These are phyloP conservation scores for Blomia tropicalis DNA, from an alignment of 2,888 invertebrate species.

Conservation along the genomic window DNA sequence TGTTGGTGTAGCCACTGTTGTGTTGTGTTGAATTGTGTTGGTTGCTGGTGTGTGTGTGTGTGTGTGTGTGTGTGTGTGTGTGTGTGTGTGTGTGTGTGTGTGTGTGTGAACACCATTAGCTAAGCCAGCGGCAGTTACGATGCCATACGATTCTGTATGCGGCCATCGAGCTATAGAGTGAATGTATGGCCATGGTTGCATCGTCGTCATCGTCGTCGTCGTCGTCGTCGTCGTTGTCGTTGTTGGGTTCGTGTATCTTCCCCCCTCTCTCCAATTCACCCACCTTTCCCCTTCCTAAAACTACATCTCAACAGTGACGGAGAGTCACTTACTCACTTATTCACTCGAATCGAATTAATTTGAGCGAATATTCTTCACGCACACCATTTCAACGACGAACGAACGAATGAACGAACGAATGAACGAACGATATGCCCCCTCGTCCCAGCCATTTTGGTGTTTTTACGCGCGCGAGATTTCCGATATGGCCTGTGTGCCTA, in stretches of 20 bases:
- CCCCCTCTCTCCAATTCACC: no score
- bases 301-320: background rate
- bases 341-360: conserved; percentile 12
- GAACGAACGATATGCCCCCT: no score
- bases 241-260: no score
- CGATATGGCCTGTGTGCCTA: background rate
- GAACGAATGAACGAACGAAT: no score
- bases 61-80: no score
- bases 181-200: no score
- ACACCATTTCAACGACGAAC: no score
- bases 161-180: no score
- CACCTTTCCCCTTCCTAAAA: no score
- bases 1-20: background rate
- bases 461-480: conserved; percentile 4
- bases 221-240: background rate
- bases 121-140: background rate
- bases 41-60: background rate
- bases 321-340: conserved; percentile 13
- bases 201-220: background rate
- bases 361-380: conserved; percentile 14
- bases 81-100: no score
- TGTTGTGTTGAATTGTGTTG: background rate
- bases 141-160: no score
- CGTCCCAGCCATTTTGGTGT: no score
- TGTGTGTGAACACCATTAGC: background rate